phyloP scores from a whole-genome alignment of 1,140 invertebrate genomes.

The Papilio glaucus region DNA sequence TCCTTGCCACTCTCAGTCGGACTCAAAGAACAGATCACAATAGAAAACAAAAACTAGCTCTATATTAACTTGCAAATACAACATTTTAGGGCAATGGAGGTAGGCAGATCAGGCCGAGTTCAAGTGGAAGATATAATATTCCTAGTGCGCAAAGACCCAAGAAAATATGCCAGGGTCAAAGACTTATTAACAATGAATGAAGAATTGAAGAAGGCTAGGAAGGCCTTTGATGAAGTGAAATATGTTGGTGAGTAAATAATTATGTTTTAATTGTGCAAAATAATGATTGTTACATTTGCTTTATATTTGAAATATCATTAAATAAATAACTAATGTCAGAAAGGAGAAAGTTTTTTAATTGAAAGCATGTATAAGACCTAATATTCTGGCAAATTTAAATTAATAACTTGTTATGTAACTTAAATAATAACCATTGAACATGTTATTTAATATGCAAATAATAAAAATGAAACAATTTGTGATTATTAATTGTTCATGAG shows the following conservation, averaged over 20 bases:
- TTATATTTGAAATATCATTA: not conserved
- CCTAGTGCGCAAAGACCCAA: slow-evolving; percentile 97
- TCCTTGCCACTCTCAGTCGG: too few species aligned
- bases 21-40: too few species aligned
- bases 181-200: slow-evolving; percentile 99
- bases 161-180: slow-evolving; percentile 99
- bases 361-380: not conserved
- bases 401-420: too few species aligned
- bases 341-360: slow-evolving; percentile 16
- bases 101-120: slow-evolving; percentile 96
- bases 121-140: slow-evolving; percentile 99
- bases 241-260: slow-evolving; percentile 85
- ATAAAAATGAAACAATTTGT: not conserved
- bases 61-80: not conserved
- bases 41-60: too few species aligned
- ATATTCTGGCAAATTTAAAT: not conserved
- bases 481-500: slow-evolving; percentile 3
- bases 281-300: not conserved
- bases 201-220: slow-evolving; percentile 98
- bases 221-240: slow-evolving; percentile 99
- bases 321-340: slow-evolving; percentile 2
- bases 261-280: not conserved
- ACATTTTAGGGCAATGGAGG: slow-evolving; percentile 95
- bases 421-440: too few species aligned
- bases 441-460: slow-evolving; percentile 4